phyloP scores from a whole-genome alignment of 2,113 vertebrate genomes.

The Xyliphius kryptos region DNA sequence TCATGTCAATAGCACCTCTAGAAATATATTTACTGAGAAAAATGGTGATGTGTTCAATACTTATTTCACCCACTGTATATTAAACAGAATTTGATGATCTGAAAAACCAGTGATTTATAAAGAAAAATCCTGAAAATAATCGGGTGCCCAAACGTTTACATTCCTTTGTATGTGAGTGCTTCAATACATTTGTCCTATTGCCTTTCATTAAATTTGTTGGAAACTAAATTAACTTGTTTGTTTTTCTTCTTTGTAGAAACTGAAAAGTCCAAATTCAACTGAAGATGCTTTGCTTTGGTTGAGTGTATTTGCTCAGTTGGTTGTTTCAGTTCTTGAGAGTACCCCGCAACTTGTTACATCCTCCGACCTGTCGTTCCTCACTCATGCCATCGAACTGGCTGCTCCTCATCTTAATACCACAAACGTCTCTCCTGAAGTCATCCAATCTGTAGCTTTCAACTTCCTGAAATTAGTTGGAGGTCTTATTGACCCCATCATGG shows the following conservation, averaged over 20 bases:
- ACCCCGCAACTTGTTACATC: conserved; percentile 35
- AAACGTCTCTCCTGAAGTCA: conserved; percentile 1
- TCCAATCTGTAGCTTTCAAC: conserved; percentile 37
- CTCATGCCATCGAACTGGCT: conserved; percentile 36
- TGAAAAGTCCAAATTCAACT: conserved; percentile 41
- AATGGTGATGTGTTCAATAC: too few relatives aligned
- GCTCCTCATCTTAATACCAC: conserved; percentile 28
- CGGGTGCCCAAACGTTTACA: too few relatives aligned
- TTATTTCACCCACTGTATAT: too few relatives aligned
- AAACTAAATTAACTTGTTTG: neutral
- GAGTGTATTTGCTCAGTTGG: conserved; percentile 43
- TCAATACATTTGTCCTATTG: too few relatives aligned
- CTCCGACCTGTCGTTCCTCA: conserved; percentile 41
- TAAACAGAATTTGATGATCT: too few relatives aligned
- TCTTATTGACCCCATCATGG: conserved; percentile 36
- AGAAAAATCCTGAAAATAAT: too few relatives aligned
- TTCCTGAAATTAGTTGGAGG: conserved; percentile 44
- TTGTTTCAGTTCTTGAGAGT: conserved; percentile 39
- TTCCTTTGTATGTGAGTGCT: too few relatives aligned
- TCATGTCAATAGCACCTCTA: too few relatives aligned
- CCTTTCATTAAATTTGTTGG: too few relatives aligned
- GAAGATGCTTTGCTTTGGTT: conserved; percentile 41
- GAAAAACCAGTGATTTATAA: too few relatives aligned
- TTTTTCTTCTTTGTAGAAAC: conserved; percentile 40
- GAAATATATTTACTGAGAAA: too few relatives aligned